Evolutionary conservation across 2,888 invertebrate species (phyloP), one percentile per base, ranked within the genome.

Genomic region (Bedellia somnulentella): DNA sequence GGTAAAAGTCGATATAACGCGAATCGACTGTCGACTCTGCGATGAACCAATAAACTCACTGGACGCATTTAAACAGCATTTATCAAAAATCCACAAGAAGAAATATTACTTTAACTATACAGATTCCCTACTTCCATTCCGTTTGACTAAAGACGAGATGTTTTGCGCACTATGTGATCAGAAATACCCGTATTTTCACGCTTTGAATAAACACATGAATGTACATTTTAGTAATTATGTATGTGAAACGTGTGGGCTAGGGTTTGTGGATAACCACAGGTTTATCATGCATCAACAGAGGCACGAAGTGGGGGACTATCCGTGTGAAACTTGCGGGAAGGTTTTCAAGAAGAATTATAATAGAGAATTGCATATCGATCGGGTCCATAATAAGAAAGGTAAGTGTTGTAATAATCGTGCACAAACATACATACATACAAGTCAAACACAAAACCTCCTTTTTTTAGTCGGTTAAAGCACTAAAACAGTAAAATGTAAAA

Each of bases 21-120:
- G 59, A 27, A 63, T 75, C 11, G 71, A 73, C 32, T 75, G 73
- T 35, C 35, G 71, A 8, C 17, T 71, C 0, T 75, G 73, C 25
- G 15, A 44, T 0, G 28, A 33, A 0, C 59, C 47, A 23, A 63
- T 71, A 5, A 41, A 52, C 15, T 41, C 44, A 18, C 24, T 75
- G 3, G 70, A 70, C 0, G 47, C 47, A 0, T 71, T 71, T 30
- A 64, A 63, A 3, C 34, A 26, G 0, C 73, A 75, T 33, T 42
- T 73, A 2, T 48, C 55, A 0, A n/a, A n/a, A n/a, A 47, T 40
- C 0, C 73, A 75, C 25, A 44, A 46, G 0, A 68, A 66, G 38
- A 57, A 54, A 15, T 64, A 66, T 33, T 68, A 70, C 33, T 58
- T 57, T 8, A 52, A 59, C 3, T 45, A 46, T 2, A 58, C 54